Evolutionary conservation across 2,797 vertebrate species (phyloP), one percentile per base, ranked within the genome.

Genomic region (Coregonus suidteri): DNA sequence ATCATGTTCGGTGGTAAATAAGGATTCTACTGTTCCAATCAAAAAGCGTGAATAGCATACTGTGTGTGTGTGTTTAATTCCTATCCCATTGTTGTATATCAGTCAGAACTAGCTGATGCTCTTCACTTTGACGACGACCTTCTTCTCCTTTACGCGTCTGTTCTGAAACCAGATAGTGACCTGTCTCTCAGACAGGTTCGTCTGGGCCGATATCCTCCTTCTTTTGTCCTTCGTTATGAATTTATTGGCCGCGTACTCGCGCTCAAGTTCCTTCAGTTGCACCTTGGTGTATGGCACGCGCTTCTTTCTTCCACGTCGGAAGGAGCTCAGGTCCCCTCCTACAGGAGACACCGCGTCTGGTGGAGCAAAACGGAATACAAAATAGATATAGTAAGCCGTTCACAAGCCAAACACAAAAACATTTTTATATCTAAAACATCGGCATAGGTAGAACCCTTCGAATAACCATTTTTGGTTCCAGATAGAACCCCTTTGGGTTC

Each of bases 111-210:
- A 99, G 93, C 97, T 98, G 88, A 96, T 96, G 65, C 94, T 96
- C 93, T 99, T 99, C 92, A 98, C 94, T 94, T 99, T 99, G 94
- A 96, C 96, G 91, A 99, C 97, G 77, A 99, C 95, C 92, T 99
- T 99, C 94, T 99, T 99, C 93, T 99, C 98, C 94, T 99, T 99
- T 79, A 99, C 98, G 82, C 98, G 95, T 91, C 98, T 96, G 94
- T 99, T 99, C 81, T 99, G 98, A 94, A 99, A 99, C 98, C 98
- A 99, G 92, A 99, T 99, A 82, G 98, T 99, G 85, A 99, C 97
- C 91, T 99, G 98, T 83, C 98, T 93, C 93, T 99, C 98, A 76
- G 97, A 98, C 91, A 99, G 94, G 93, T 98, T 98, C 83, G 97
- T 98, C 75, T 96, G 96, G 20, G 98, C 97, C 51, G 98, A 99